A percentile compares a stretch with the other conserved stretches of the same genome.
These are phyloP conservation scores for Oikopleura dioica DNA, from an alignment of 23 tunicate species.

Conservation along the genomic window DNA sequence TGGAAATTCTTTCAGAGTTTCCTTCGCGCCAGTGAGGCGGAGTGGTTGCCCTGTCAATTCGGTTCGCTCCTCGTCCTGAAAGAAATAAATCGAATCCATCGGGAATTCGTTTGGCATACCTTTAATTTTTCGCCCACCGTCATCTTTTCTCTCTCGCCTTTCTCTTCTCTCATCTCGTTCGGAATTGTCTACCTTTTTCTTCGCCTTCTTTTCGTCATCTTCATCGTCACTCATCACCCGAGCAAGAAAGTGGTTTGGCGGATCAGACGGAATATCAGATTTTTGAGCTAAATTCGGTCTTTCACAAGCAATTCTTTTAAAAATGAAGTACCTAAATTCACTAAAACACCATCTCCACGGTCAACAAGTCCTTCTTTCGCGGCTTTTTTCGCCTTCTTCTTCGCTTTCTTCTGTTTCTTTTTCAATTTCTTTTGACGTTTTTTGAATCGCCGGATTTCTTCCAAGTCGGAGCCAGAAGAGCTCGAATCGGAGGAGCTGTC, in stretches of 20 bases:
- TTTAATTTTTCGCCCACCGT: background rate
- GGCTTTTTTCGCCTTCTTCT: background rate
- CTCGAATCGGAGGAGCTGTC: background rate
- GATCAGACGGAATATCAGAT: background rate
- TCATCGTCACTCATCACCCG: background rate
- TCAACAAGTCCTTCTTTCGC: background rate
- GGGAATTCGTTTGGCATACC: too few species aligned
- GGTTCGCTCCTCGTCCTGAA: background rate
- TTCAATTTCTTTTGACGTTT: background rate
- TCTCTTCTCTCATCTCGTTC: too few species aligned
- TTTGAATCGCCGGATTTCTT: background rate
- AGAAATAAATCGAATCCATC: background rate
- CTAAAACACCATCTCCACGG: background rate
- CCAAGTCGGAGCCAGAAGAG: background rate
- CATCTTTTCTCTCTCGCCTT: background rate
- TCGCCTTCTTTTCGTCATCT: too few species aligned
- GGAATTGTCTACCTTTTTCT: background rate
- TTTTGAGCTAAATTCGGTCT: too few species aligned
- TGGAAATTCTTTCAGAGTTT: background rate
- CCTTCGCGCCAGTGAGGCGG: conserved; percentile 98
- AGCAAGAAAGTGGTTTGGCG: background rate
- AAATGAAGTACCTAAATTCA: too few species aligned
- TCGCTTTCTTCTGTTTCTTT: background rate
- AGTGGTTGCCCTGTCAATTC: conserved; percentile 16
- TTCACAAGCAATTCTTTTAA: too few species aligned